These are phyloP conservation scores for Okapia johnstoni DNA, from an alignment of 2,113 vertebrate species.

Conservation along the genomic window DNA sequence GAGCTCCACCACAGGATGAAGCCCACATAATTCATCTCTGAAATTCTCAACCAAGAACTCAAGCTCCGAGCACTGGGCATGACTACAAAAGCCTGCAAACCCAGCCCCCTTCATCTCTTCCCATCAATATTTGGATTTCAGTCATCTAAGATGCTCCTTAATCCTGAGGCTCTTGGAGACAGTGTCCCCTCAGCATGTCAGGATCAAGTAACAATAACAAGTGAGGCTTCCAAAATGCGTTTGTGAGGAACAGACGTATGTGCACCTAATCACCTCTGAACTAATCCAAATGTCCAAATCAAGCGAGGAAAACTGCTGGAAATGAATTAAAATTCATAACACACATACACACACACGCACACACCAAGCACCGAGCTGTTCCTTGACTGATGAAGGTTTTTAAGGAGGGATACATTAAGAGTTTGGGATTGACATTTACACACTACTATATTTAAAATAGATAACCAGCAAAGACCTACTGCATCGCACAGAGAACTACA, in stretches of 20 bases:
- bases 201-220: neutral
- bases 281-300: neutral
- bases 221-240: neutral
- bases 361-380: neutral
- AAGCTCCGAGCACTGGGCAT: too few species aligned
- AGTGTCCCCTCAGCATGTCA: neutral
- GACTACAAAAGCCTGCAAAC: neutral
- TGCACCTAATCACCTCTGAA: accelerated
- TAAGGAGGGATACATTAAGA: neutral
- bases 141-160: neutral
- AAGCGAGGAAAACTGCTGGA: neutral
- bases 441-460: neutral
- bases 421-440: neutral
- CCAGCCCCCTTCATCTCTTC: neutral
- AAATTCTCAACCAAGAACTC: neutral
- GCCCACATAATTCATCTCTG: neutral
- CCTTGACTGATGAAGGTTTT: neutral
- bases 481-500: neutral
- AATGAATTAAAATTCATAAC: neutral
- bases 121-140: neutral
- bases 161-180: neutral
- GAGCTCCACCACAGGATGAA: neutral
- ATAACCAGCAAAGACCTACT: neutral
- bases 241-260: neutral
- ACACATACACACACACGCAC: accelerated